phyloP scores from a whole-genome alignment of 2,113 vertebrate genomes.

The Brienomyrus longianalis region DNA sequence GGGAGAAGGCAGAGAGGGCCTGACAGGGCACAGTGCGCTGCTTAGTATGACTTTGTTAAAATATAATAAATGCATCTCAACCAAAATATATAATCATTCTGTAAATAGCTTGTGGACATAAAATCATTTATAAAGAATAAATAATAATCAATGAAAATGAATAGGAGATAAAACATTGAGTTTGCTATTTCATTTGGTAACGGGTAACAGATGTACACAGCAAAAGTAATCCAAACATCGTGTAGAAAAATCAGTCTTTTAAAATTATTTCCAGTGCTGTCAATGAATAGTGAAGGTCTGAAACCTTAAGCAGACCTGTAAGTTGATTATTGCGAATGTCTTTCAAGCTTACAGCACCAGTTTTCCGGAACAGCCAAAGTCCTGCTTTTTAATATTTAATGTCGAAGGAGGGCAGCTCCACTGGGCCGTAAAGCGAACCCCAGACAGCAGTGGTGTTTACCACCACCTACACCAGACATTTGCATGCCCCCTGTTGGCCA shows the following conservation, averaged over 20 bases:
- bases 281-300: conserved; percentile 2
- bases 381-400: conserved; percentile 7
- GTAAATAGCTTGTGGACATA: not conserved
- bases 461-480: not conserved
- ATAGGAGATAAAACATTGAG: not conserved
- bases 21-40: not conserved
- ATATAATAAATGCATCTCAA: not conserved
- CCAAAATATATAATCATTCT: not conserved
- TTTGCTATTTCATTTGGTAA: not conserved
- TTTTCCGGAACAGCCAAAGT: not conserved
- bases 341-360: not conserved
- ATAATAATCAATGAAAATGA: not conserved
- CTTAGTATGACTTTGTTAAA: not conserved
- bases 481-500: not conserved
- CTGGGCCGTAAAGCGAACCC: not conserved
- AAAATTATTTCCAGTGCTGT: not conserved
- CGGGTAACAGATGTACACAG: not conserved
- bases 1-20: not conserved
- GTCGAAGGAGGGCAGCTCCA: not conserved
- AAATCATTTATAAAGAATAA: not conserved
- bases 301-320: not conserved
- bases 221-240: not conserved
- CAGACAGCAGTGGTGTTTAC: not conserved
- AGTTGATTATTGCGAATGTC: not conserved
- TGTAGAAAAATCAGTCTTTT: not conserved